Conservation (phyloP, 2,888 invertebrate species). For the Pristionchus maxplancki region DNA sequence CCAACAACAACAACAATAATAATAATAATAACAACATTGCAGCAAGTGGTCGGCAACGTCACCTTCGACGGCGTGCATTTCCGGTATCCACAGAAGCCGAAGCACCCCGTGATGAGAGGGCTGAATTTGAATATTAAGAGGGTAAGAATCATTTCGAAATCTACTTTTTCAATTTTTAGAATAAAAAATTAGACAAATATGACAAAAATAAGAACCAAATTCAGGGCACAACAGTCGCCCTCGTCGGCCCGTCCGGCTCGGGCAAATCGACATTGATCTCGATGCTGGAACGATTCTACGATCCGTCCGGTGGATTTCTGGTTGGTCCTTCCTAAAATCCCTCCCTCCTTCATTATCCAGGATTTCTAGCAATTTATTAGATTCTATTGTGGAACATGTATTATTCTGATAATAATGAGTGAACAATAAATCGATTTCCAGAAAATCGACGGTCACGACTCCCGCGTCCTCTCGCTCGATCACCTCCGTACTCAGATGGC, state of each 20-base stretch:
- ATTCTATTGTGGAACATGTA: too few relatives aligned
- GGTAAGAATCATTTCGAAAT: constrained; percentile 47
- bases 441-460: constrained; percentile 57
- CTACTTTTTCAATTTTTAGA: background rate
- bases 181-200: background rate
- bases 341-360: too few relatives aligned
- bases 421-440: too few relatives aligned
- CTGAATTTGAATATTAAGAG: constrained; percentile 70
- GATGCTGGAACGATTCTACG: constrained; percentile 89
- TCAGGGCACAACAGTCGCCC: constrained; percentile 48
- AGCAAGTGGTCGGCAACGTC: constrained; percentile 71
- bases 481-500: constrained; percentile 57
- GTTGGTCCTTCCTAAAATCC: constrained; percentile 77
- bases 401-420: too few relatives aligned
- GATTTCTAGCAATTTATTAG: too few relatives aligned
- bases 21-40: constrained; percentile 35
- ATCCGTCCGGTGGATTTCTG: constrained; percentile 84
- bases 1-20: background rate
- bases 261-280: constrained; percentile 92
- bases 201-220: background rate
- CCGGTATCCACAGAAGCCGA: constrained; percentile 76
- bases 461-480: constrained; percentile 46
- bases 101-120: constrained; percentile 67
- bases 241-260: constrained; percentile 86
- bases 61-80: constrained; percentile 75